phyloP scores from a whole-genome alignment of 2,888 invertebrate species.

The Timema podura region DNA sequence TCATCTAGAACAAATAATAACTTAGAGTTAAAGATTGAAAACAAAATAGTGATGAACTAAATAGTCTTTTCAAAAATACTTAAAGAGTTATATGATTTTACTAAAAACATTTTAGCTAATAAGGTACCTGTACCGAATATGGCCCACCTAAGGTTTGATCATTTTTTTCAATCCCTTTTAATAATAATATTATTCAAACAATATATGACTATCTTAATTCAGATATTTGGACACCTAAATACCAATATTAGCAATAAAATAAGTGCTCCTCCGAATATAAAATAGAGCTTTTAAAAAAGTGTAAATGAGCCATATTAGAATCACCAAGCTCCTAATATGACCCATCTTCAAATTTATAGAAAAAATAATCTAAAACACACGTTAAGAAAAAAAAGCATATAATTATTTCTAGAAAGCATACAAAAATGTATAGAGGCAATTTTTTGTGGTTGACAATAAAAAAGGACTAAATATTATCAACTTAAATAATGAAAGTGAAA shows the following conservation, averaged over 20 bases:
- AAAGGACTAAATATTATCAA: background rate
- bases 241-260: background rate
- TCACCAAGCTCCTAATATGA: background rate
- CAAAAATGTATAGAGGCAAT: background rate
- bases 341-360: background rate
- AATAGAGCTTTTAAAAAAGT: background rate
- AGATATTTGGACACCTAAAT: background rate
- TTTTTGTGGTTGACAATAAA: background rate
- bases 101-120: too few species aligned
- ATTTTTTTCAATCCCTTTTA: background rate
- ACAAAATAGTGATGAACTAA: too few species aligned
- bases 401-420: background rate
- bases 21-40: too few species aligned
- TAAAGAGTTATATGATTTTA: too few species aligned
- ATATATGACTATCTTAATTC: background rate
- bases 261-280: background rate
- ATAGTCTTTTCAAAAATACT: too few species aligned
- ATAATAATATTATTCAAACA: background rate
- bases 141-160: conserved; percentile 2
- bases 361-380: background rate
- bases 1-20: too few species aligned
- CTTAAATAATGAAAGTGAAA: background rate
- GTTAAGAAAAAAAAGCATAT: background rate
- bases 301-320: background rate
- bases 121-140: conserved; percentile 13